Evolutionary conservation across 2,797 vertebrate genomes (phyloP).

Genomic region (Chelon auratus): DNA sequence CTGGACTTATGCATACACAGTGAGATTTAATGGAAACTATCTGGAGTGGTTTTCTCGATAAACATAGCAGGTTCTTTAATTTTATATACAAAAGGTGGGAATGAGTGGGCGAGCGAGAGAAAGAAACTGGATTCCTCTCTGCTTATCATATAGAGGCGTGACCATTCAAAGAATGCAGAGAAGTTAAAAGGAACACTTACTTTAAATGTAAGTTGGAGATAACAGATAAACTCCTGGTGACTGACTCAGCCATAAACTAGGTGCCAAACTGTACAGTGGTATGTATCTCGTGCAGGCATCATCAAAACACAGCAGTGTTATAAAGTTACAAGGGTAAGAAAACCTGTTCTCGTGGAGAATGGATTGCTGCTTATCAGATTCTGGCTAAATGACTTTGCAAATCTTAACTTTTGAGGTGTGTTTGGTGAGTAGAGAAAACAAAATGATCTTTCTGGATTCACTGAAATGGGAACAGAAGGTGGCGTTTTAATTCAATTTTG

Average conservation of each 20-base stretch:
- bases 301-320: conserved; percentile 9
- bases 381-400: neutral
- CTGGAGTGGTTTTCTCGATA: conserved; percentile 15
- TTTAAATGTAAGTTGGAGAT: conserved; percentile 44
- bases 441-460: neutral
- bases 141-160: conserved; percentile 55
- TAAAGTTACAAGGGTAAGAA: conserved; percentile 17
- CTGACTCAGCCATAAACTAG: conserved; percentile 20
- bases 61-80: conserved; percentile 15
- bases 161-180: conserved; percentile 67
- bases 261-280: neutral
- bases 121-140: conserved; percentile 25
- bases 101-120: neutral
- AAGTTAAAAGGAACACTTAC: conserved; percentile 29
- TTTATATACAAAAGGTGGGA: conserved; percentile 25
- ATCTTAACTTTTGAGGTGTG: conserved; percentile 7
- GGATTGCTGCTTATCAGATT: conserved; percentile 52
- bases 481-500: neutral
- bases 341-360: conserved; percentile 42
- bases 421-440: neutral
- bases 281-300: conserved; percentile 25
- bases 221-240: conserved; percentile 18
- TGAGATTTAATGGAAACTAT: conserved; percentile 57
- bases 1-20: neutral
- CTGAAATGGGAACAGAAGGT: neutral